Evolutionary conservation across 2,113 vertebrate species (phyloP).

Genomic region (Nyctibius bracteatus): DNA sequence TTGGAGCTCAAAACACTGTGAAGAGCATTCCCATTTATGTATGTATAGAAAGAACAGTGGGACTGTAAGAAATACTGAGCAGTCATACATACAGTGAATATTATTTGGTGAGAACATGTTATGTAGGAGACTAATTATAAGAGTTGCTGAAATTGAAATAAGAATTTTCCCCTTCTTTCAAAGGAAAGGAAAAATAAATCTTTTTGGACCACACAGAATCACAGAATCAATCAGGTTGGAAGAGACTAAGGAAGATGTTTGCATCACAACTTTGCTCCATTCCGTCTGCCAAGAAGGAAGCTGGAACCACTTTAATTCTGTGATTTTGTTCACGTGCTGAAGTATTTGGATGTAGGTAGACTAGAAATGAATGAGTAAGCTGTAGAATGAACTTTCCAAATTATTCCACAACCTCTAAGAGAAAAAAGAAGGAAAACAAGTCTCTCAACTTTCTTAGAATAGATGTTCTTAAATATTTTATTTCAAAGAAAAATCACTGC

Average conservation of each 20-base stretch:
- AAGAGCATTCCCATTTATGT: not conserved
- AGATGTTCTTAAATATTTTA: not conserved
- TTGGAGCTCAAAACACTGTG: not conserved
- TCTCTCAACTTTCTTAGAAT: not conserved
- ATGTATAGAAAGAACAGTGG: not conserved
- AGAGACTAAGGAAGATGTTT: not conserved
- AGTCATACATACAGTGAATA: not conserved
- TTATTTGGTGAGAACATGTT: not conserved
- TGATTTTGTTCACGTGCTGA: not conserved
- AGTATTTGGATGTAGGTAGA: not conserved
- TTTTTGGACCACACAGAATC: not conserved
- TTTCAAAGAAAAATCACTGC: not conserved
- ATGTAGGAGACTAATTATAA: not conserved
- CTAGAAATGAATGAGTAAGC: constrained; percentile 4
- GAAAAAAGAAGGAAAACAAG: not conserved
- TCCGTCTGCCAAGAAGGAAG: not conserved
- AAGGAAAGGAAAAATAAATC: not conserved
- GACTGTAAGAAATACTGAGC: not conserved
- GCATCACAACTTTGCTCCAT: not conserved
- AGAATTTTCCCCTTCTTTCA: not conserved
- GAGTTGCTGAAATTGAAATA: not conserved
- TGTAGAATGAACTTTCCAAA: not conserved
- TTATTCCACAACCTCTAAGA: not conserved
- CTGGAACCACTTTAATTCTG: not conserved
- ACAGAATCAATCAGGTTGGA: too few species aligned